A percentile compares a stretch with the other conserved stretches of the same genome.
Conservation (phyloP, 2,888 invertebrate species). For the Tinea pellionella region DNA sequence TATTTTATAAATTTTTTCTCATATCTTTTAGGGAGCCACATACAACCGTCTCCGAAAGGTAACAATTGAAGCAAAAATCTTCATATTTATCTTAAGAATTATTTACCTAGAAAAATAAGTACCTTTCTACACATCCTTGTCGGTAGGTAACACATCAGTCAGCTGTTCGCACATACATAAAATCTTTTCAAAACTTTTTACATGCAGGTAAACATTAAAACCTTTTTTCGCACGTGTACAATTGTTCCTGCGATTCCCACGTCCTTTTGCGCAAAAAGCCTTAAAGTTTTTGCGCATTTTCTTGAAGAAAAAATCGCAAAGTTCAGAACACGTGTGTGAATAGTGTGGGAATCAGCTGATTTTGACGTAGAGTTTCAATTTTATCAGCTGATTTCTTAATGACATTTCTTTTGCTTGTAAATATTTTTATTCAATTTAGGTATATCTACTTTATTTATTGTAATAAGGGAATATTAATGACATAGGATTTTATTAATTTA, state of each 20-base stretch:
- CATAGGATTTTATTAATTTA: no score
- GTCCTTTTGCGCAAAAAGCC: conserved; percentile 41
- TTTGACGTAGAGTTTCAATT: conserved; percentile 8
- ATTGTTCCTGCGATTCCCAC: conserved; percentile 37
- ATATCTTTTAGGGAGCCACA: no score
- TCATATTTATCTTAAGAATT: background rate
- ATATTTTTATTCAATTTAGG: background rate
- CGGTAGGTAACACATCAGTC: background rate
- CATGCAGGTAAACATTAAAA: conserved; percentile 29
- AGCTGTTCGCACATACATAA: background rate
- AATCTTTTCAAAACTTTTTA: background rate
- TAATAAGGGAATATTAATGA: no score
- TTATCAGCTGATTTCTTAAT: background rate
- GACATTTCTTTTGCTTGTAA: background rate
- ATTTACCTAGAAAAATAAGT: background rate
- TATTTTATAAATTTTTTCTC: no score
- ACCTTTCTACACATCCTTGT: background rate
- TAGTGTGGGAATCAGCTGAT: conserved; percentile 54
- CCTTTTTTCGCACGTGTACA: conserved; percentile 32
- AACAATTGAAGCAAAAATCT: background rate
- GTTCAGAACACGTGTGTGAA: conserved; percentile 43
- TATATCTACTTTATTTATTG: no score
- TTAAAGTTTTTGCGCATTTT: conserved; percentile 33
- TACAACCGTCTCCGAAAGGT: no score
- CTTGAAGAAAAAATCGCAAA: conserved; percentile 37